Evolutionary conservation across 2,113 vertebrate species (phyloP), one percentile per base, ranked within the genome.

Genomic region (Loxodonta africana): DNA sequence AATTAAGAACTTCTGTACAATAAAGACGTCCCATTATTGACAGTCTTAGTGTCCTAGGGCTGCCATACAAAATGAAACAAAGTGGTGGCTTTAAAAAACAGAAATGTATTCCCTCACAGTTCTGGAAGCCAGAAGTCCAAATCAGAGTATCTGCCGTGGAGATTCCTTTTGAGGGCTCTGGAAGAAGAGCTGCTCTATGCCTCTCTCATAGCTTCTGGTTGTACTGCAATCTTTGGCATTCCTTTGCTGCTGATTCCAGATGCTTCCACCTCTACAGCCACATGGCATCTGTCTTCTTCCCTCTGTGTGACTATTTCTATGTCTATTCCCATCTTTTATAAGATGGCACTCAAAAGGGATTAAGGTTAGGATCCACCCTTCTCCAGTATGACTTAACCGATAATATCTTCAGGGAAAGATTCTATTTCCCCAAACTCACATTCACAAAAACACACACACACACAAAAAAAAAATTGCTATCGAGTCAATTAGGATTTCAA

Each of bases 21-120:
- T 67, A n/a, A 44, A 44, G n/a, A 23, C 0, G 9, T 26, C n/a
- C 20, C 0, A 0, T 33, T 30, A 44, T 5, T 26, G n/a, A 71
- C n/a, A 26, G 21, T 71, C 25, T 18, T 71, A 71, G 33, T 15
- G 69, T 71, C 33, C 33, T 71, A 71, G 30, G 69, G 25, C 14
- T 71, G 69, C 33, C 8, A n/a, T n/a, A n/a, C 17, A 57, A 71
- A 71, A 71, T 71, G 69, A 8, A 15, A 37, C 33, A n/a, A 71
- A 20, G 14, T 71, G 33, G 69, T 17, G 33, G 12, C 33, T 71
- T n/a, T n/a, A 71, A 71, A n/a, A 11, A 71, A 37, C 33, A 18
- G 69, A 17, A 71, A 37, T 37, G 15, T n/a, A 62, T n/a, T 6
- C 33, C 33, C 15, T 71, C 6, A 69, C 10, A 71, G 33, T 71